Base-by-base conservation (phyloP, 2,113 vertebrate genomes). In the Orcinus orca region DNA sequence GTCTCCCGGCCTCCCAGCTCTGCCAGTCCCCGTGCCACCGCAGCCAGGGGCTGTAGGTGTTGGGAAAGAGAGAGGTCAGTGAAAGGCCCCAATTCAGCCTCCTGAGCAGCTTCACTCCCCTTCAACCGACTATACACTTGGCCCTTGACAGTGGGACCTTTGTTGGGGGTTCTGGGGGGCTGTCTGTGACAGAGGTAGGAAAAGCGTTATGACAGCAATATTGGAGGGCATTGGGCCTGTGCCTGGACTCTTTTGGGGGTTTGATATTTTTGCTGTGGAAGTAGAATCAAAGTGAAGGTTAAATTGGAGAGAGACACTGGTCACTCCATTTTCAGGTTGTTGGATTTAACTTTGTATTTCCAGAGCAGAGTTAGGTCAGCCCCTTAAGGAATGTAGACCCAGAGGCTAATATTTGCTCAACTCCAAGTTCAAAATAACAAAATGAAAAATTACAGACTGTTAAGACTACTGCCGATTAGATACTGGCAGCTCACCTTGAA, bases 1-100 rank as follows among this genome's bases (percentile, higher is more conserved):
- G 21, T 65, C 11, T 8, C 50, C 14, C 97, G 84, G 88, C 65
- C 95, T 98, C 96, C 44, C 90, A 82, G 96, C 96, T 92, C 90
- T 97, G 97, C 96, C 95, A 98, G 97, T 94, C 93, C 88, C n/a
- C 74, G 81, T 95, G 93, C 96, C 95, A 84, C 21, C 90, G 97
- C 98, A 98, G 98, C 98, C 98, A 98, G 97, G 98, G 93, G 81
- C 96, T 98, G 92, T 96, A 97, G 98, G 97, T 97, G 96, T 97
- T 98, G 97, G 98, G 97, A 98, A 97, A 93, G 92, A 97, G 98
- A 95, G 83, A 84, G 65, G 83, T 44, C 29, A 4, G 26, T 97
- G 96, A 96, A 94, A 94, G 93, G 53, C 90, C 47, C 71, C 38
- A 26, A 47, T 88, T 97, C 92, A 96, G 47, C 81, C 18, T 29